These are phyloP conservation scores for Acropternis orthonyx DNA, from an alignment of 2,797 vertebrate genomes.

Conservation along the genomic window DNA sequence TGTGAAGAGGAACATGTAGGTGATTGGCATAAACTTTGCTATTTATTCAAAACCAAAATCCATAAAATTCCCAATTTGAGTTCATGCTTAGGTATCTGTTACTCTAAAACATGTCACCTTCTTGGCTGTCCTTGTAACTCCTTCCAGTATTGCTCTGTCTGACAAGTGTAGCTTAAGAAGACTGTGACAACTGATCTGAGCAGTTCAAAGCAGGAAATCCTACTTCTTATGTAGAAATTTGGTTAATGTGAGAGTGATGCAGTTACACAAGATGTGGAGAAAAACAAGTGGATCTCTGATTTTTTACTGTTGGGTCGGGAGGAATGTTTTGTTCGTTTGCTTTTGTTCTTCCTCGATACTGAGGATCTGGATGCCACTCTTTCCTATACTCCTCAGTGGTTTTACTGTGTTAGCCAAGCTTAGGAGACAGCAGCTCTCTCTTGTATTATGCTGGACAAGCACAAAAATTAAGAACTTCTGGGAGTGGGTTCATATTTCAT, in stretches of 20 bases:
- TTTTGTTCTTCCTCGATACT: not conserved
- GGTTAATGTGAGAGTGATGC: not conserved
- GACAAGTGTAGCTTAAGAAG: not conserved
- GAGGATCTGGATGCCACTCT: not conserved
- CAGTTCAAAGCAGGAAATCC: not conserved
- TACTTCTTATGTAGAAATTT: not conserved
- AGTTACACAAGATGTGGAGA: not conserved
- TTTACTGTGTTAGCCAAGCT: not conserved
- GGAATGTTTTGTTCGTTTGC: not conserved
- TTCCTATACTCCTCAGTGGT: not conserved
- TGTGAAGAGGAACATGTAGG: not conserved
- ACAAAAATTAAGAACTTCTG: not conserved
- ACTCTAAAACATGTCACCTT: not conserved
- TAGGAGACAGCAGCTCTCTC: not conserved
- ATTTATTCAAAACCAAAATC: not conserved
- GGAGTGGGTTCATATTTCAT: not conserved
- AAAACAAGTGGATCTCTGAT: not conserved
- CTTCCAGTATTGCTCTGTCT: not conserved
- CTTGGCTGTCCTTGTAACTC: not conserved
- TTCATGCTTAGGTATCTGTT: not conserved
- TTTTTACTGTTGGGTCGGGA: not conserved
- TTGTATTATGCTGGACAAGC: not conserved
- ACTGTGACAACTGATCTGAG: fast-evolving
- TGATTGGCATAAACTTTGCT: not conserved
- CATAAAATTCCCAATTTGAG: not conserved